Base-by-base conservation (phyloP, 2,113 vertebrate genomes). In the Chionomys nivalis region DNA sequence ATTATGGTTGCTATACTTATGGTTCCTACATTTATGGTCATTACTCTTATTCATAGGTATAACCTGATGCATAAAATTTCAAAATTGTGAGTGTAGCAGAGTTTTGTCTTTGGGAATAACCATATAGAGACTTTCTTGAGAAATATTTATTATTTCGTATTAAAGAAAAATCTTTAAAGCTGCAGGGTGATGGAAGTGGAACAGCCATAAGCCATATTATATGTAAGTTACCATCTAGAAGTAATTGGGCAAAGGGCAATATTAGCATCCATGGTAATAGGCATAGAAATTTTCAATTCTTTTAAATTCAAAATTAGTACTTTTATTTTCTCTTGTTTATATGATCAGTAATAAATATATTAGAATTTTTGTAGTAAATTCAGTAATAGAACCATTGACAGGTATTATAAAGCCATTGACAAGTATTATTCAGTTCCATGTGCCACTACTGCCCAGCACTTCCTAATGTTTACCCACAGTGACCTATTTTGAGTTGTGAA, bases 1-100 rank as follows among this genome's bases (percentile, higher is more conserved):
- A 28, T 95, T 97, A 66, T 90, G 97, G 66, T 93, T 55, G 87
- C 89, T 0, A n/a, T 77, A 94, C 96, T 0, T 95, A 33, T 36
- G 16, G 17, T 36, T 55, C 91, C 91, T 0, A 44, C 10, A 14
- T 68, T 0, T 95, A 49, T 47, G 75, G 14, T 17, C 49, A 91
- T 90, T 0, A 49, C 86, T 95, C 94, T 0, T 95, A 95, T 14
- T 65, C n/a, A 95, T 93, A 78, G 61, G 26, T 96, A 68, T 55
- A 70, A 82, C 42, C 68, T 93, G 24, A 76, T 75, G 8, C 21
- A 75, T 78, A 81, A 6, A 87, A 94, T 33, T 98, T 82, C 94
- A 10, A 47, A 42, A 39, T 24, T 44, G 2, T 58, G 33, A 42
- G 24, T 49, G 87, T 17, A 87, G 61, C 14, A 81, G 65, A 63